These are phyloP conservation scores for Clivina fossor DNA, from an alignment of 2,888 invertebrate species.

Conservation along the genomic window DNA sequence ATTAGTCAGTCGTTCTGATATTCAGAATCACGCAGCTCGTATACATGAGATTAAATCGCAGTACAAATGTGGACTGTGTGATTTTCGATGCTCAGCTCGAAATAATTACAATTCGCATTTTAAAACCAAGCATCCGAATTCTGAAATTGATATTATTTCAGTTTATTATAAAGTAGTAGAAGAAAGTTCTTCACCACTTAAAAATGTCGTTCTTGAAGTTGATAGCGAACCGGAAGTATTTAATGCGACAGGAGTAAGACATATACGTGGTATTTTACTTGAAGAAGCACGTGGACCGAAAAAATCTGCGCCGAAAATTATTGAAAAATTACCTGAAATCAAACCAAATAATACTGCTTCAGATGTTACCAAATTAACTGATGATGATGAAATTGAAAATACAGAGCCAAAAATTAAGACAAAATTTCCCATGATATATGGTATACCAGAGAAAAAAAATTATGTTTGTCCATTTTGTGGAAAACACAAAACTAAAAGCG, in stretches of 20 bases:
- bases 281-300: conserved; percentile 52
- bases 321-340: conserved; percentile 40
- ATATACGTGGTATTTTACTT: conserved; percentile 63
- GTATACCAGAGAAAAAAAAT: conserved; percentile 58
- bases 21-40: conserved; percentile 61
- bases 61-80: conserved; percentile 71
- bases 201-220: conserved; percentile 44
- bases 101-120: conserved; percentile 64
- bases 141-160: conserved; percentile 53
- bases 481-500: conserved; percentile 59
- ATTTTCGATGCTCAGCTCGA: conserved; percentile 58
- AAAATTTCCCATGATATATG: conserved; percentile 47
- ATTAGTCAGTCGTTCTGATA: conserved; percentile 61
- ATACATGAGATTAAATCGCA: conserved; percentile 68
- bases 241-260: conserved; percentile 60
- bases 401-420: no score
- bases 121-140: conserved; percentile 58
- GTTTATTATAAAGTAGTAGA: conserved; percentile 59
- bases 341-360: no score
- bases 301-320: conserved; percentile 36
- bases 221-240: conserved; percentile 49
- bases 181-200: conserved; percentile 37
- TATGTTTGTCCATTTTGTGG: conserved; percentile 66
- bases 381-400: no score
- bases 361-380: no score